Evolutionary conservation across 2,113 vertebrate genomes (phyloP), one percentile per base, ranked within the genome.

Genomic region (Elephantulus edwardii): DNA sequence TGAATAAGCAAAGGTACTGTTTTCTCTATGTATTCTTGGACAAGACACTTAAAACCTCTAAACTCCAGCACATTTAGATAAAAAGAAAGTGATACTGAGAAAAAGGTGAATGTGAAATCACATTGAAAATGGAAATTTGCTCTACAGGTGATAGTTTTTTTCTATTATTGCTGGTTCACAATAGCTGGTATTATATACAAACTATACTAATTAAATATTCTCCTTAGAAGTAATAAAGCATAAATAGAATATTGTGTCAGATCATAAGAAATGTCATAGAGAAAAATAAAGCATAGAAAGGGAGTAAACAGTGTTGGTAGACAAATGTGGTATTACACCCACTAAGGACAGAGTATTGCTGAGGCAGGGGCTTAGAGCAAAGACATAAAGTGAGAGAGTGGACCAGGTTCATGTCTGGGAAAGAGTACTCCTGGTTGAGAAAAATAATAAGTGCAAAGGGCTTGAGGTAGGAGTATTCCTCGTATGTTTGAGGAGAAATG

Each of bases 121-220:
- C 14, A 68, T 74, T 75, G 54, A 56, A 89, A 81, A 86, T 14
- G 58, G 3, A 44, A 56, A 35, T 72, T 88, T 90, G 70, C 35
- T 91, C 14, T 54, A 35, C 24, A 71, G 50, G 48, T 46, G 16
- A 33, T 84, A 77, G 28, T n/a, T 84, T 93, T 92, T 72, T 50
- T 86, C n/a, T 83, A 30, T 70, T 93, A 83, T 80, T 88, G 7
- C 64, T 91, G 28, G n/a, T 85, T 44, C 44, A 46, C 77, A 68
- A 93, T 89, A 81, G 74, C 58, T 62, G 28, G 13, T 89, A 19
- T 84, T 78, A 74, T 52, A 35, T 56, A 74, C 83, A 80, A 93
- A 85, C 42, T 28, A 30, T 75, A 26, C 10, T 58, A 88, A 62
- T 30, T 72, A n/a, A 48, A 3, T 86, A 78, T 83, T 83, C 35